Percentiles rank a stretch among this genome's conserved stretches.
phyloP scores from a whole-genome alignment of 2,113 vertebrate species.

The Chionomys nivalis region DNA sequence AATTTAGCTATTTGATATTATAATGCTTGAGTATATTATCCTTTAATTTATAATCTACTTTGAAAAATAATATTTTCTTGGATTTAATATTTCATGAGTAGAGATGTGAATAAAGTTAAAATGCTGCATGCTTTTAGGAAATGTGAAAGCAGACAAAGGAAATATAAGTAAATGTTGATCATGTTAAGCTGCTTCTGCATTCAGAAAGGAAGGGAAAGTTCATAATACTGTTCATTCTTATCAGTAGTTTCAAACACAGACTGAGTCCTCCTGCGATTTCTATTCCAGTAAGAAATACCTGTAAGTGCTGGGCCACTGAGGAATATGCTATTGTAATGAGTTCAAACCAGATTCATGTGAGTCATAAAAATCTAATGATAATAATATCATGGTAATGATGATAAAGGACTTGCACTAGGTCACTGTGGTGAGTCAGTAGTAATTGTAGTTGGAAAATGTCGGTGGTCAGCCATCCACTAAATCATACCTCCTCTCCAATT shows the following conservation, averaged over 20 bases:
- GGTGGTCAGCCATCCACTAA: constrained; percentile 62
- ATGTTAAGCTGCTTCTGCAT: background rate
- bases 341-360: constrained; percentile 65
- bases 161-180: background rate
- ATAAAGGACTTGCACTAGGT: constrained; percentile 71
- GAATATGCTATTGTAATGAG: constrained; percentile 58
- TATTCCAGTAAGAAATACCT: constrained; percentile 52
- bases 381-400: constrained; percentile 74
- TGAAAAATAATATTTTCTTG: background rate
- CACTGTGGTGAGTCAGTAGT: constrained; percentile 49
- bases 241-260: constrained; percentile 26
- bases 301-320: background rate
- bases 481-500: constrained; percentile 71
- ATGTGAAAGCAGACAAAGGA: background rate
- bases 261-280: background rate
- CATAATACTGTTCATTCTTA: background rate
- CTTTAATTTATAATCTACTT: background rate
- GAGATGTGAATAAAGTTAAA: background rate
- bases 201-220: background rate
- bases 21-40: constrained; percentile 5
- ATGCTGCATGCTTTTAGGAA: background rate
- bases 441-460: constrained; percentile 65
- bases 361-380: constrained; percentile 79
- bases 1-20: background rate
- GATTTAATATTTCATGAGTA: background rate